Percentiles rank a stretch among this genome's conserved stretches.
Evolutionary conservation across 1,140 invertebrate species (phyloP).

Genomic region (Pogonognathellus flavescens): DNA sequence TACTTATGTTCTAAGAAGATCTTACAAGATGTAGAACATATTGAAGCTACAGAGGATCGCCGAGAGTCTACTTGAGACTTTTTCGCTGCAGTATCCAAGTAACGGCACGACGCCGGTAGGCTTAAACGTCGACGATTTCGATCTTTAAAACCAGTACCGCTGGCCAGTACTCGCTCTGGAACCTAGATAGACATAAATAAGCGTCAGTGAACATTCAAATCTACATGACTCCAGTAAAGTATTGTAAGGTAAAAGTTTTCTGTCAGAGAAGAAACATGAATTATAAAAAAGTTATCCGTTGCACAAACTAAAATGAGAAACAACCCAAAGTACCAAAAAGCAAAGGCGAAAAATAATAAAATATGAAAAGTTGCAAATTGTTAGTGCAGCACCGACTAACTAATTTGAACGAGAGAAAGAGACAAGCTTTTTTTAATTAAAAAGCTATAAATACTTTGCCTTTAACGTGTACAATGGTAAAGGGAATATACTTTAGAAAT

Average conservation of each 20-base stretch:
- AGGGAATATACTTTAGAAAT: neutral
- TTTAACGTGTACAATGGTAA: neutral
- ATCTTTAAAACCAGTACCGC: conserved; percentile 69
- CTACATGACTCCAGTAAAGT: neutral
- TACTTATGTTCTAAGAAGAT: conserved; percentile 1
- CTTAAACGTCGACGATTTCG: conserved; percentile 70
- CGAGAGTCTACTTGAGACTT: conserved; percentile 66
- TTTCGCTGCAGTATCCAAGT: conserved; percentile 66
- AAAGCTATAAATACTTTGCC: neutral
- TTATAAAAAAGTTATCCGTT: too few species aligned
- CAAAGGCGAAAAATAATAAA: too few species aligned
- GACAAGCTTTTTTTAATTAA: neutral
- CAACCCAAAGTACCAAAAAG: too few species aligned
- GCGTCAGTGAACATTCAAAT: neutral
- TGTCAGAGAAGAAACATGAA: too few species aligned
- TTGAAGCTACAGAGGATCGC: conserved; percentile 69
- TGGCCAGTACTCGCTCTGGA: conserved; percentile 68
- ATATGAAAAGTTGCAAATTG: too few species aligned
- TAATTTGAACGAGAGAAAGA: neutral
- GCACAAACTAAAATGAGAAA: too few species aligned
- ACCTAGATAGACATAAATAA: conserved; percentile 64
- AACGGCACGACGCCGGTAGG: conserved; percentile 69
- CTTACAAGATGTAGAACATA: conserved; percentile 71
- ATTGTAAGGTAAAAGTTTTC: neutral
- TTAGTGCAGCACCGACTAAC: too few species aligned